These are phyloP conservation scores for Danio tinwini DNA, from an alignment of 2,797 vertebrate species.

Conservation along the genomic window DNA sequence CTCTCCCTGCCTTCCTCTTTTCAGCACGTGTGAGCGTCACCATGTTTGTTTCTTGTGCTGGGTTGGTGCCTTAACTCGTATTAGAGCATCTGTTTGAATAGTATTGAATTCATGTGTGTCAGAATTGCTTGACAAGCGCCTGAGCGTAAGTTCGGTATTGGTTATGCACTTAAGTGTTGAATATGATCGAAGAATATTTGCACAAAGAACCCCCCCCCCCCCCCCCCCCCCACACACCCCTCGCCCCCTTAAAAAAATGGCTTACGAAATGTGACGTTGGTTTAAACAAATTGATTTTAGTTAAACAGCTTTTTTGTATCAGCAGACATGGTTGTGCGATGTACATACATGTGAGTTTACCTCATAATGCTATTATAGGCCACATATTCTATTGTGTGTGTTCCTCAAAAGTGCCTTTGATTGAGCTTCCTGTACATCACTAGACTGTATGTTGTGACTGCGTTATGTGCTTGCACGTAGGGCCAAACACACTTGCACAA, in stretches of 20 bases:
- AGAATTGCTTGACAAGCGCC: constrained; percentile 26
- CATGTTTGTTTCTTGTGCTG: constrained; percentile 69
- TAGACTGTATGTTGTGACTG: constrained; percentile 52
- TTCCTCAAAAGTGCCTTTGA: constrained; percentile 74
- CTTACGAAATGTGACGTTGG: constrained; percentile 55
- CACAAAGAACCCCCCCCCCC: constrained; percentile 72
- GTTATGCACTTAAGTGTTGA: constrained; percentile 69
- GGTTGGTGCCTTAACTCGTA: constrained; percentile 79
- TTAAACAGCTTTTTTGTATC: constrained; percentile 40
- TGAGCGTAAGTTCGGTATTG: constrained; percentile 33
- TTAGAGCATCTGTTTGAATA: constrained; percentile 67
- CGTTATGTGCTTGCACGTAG: constrained; percentile 56
- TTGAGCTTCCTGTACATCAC: constrained; percentile 67
- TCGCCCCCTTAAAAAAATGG: no score
- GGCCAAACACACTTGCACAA: constrained; percentile 63
- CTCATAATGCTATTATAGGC: constrained; percentile 37
- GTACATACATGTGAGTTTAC: constrained; percentile 64
- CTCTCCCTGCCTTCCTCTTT: constrained; percentile 18
- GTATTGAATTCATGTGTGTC: constrained; percentile 58
- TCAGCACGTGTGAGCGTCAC: constrained; percentile 67
- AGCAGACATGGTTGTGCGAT: constrained; percentile 57
- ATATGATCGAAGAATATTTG: constrained; percentile 70
- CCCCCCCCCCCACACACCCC: no score
- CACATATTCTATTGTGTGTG: constrained; percentile 46
- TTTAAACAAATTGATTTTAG: constrained; percentile 58